Conservation (phyloP, 37 sponge, comb jelly and placozoan species). For the Hormiphora californensis region DNA sequence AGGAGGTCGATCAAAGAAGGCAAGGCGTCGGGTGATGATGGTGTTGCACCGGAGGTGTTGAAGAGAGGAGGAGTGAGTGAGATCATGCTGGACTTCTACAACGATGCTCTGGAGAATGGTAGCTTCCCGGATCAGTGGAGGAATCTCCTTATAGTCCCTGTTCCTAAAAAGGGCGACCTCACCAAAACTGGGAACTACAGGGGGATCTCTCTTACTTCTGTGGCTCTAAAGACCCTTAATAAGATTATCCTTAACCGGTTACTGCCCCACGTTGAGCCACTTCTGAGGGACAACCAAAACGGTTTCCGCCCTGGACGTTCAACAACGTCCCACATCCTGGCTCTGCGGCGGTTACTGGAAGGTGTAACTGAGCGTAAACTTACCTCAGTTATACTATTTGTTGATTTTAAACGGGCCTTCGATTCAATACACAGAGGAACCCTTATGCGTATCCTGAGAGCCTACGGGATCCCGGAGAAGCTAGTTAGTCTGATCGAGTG, state of each 20-base stretch:
- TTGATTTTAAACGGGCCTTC: neutral
- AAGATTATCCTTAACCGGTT: neutral
- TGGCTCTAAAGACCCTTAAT: neutral
- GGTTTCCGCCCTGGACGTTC: neutral
- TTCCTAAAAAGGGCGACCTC: neutral
- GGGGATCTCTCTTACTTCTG: neutral
- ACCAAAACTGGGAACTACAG: neutral
- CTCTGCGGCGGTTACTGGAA: neutral
- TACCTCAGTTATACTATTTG: neutral
- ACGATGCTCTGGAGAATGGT: neutral
- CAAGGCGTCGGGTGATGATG: neutral
- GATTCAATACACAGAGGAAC: neutral
- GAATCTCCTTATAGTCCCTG: too few species aligned
- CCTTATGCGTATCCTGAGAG: neutral
- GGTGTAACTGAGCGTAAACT: neutral
- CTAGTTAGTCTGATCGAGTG: constrained; percentile 1
- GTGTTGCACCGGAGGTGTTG: neutral
- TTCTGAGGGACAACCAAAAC: neutral
- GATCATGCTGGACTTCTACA: constrained; percentile 5
- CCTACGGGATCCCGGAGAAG: constrained; percentile 20
- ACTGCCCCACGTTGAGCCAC: neutral
- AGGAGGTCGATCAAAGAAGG: neutral
- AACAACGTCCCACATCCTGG: constrained; percentile 2
- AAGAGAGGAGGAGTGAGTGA: neutral
- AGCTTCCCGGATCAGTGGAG: neutral